Conservation (phyloP, 2,888 invertebrate species). For the Mesorhabditis sp. region DNA sequence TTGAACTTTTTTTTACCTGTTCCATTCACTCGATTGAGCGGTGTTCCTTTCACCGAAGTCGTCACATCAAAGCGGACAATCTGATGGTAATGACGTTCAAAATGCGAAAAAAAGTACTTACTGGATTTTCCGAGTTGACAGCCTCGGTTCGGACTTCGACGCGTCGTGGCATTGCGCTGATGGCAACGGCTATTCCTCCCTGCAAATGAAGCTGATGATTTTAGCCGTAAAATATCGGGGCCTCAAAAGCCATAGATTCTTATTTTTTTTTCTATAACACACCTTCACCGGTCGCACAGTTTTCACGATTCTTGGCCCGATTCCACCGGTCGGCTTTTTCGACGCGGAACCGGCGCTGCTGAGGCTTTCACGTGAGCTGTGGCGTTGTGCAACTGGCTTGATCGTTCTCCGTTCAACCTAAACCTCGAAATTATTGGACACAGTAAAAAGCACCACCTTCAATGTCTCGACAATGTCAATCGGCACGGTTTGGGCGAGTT, state of each 20-base stretch:
- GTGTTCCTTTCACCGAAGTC: not conserved
- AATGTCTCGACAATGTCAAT: constrained; percentile 24
- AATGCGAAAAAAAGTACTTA: not conserved
- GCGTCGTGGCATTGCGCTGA: not conserved
- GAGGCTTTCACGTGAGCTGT: constrained; percentile 1
- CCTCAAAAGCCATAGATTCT: not conserved
- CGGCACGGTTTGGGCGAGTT: constrained; percentile 31
- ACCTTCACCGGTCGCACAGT: not conserved
- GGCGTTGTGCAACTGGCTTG: too few species aligned
- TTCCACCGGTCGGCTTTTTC: not conserved
- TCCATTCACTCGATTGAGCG: not conserved
- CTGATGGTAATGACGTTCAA: not conserved
- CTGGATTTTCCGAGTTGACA: constrained; percentile 3
- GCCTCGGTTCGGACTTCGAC: constrained; percentile 1
- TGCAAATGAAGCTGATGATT: not conserved
- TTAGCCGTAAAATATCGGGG: not conserved
- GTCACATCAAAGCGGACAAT: constrained; percentile 1
- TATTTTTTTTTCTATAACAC: not conserved
- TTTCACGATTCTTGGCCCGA: not conserved
- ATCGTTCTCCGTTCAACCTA: constrained; percentile 5
- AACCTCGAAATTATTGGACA: not conserved
- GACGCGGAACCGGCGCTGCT: not conserved
- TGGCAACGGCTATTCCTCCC: not conserved
- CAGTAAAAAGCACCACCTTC: constrained; percentile 4
- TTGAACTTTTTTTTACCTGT: not conserved